Evolutionary conservation across 2,113 vertebrate genomes (phyloP).

Genomic region (Prolemur simus): DNA sequence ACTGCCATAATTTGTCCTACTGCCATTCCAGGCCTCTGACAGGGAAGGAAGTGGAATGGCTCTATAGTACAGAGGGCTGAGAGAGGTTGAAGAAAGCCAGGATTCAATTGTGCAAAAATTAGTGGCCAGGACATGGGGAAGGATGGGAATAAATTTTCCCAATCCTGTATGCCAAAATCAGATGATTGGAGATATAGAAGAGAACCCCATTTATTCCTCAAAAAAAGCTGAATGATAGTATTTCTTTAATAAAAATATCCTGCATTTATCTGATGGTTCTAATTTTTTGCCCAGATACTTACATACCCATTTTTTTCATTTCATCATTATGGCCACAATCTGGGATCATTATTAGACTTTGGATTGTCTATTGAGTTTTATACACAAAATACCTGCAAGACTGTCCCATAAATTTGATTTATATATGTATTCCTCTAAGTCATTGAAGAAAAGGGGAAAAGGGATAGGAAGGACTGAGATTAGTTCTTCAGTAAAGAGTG

Average conservation of each 20-base stretch:
- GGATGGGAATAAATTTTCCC: neutral
- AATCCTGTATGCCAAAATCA: neutral
- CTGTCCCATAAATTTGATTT: neutral
- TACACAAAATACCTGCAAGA: neutral
- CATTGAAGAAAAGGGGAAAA: neutral
- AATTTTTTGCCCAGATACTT: constrained; percentile 19
- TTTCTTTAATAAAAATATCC: constrained; percentile 13
- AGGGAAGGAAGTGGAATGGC: neutral
- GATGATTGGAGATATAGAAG: neutral
- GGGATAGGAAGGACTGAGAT: neutral
- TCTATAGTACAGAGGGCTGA: neutral
- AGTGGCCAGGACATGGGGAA: neutral
- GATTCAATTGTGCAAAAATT: neutral
- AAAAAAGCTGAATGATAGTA: neutral
- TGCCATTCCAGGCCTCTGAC: neutral
- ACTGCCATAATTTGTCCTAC: neutral
- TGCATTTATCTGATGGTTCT: neutral
- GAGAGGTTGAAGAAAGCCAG: neutral
- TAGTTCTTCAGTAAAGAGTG: neutral
- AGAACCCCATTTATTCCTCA: neutral
- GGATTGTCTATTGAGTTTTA: neutral
- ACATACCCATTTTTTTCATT: constrained; percentile 19
- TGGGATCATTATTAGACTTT: neutral
- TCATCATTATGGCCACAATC: neutral
- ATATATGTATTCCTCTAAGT: neutral